phyloP scores from a whole-genome alignment of 1,140 invertebrate species.

The Solenopsis invicta region DNA sequence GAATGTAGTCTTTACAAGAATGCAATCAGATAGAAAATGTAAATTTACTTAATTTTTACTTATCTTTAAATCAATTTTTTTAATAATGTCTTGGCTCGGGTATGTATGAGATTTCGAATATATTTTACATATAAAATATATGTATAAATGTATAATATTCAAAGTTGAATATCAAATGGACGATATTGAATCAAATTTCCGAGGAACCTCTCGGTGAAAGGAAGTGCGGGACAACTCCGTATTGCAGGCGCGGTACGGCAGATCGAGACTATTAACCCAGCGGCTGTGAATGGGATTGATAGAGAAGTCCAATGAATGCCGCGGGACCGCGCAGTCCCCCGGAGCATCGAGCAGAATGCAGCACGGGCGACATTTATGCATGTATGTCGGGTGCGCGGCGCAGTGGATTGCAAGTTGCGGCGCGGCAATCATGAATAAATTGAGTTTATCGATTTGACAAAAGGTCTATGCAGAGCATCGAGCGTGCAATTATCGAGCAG shows the following conservation, averaged over 20 bases:
- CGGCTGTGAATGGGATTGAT: conserved; percentile 47
- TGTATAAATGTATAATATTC: neutral
- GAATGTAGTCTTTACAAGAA: neutral
- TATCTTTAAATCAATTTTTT: neutral
- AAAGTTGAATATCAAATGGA: neutral
- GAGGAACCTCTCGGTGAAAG: conserved; percentile 3
- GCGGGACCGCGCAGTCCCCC: conserved; percentile 24
- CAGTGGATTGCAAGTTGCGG: conserved; percentile 29
- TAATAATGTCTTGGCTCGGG: neutral
- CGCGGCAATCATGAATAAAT: conserved; percentile 43
- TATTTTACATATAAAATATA: neutral
- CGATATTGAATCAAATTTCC: neutral
- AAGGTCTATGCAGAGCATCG: conserved; percentile 20
- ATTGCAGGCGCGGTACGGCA: neutral
- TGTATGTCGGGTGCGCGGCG: neutral
- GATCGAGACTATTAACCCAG: conserved; percentile 42
- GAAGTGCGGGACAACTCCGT: neutral
- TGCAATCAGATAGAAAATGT: neutral
- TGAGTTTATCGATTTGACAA: conserved; percentile 45
- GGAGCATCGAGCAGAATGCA: conserved; percentile 23
- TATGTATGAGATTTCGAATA: neutral
- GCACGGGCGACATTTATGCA: conserved; percentile 6
- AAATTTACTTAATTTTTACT: neutral
- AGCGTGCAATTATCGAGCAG: conserved; percentile 36
- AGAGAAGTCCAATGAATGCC: conserved; percentile 55